Percentiles rank a stretch among this genome's conserved stretches.
Conservation (phyloP, 2,113 vertebrate genomes). For the Clarias magur region DNA sequence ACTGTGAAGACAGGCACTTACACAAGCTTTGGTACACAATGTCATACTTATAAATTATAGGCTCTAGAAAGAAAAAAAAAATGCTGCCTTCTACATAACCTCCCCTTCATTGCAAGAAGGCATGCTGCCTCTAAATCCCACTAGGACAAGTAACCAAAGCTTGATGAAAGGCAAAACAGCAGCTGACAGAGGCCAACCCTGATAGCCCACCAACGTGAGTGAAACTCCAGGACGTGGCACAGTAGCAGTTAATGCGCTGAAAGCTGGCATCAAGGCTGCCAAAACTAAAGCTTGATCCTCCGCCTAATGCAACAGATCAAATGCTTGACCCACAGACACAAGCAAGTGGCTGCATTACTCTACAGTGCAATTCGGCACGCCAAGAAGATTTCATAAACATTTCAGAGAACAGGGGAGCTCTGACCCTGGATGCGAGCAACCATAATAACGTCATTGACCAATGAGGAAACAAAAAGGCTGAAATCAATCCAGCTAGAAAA, state of each 20-base stretch:
- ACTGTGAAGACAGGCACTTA: not conserved
- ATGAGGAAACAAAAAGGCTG: not conserved
- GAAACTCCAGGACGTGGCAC: not conserved
- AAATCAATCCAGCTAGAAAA: not conserved
- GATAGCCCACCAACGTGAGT: not conserved
- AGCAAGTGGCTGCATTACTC: not conserved
- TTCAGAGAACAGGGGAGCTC: not conserved
- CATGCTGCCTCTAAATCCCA: not conserved
- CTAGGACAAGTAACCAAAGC: not conserved
- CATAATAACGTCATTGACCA: not conserved
- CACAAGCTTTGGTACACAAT: not conserved
- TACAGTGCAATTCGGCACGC: not conserved
- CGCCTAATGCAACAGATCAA: conserved; percentile 10
- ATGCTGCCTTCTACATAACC: not conserved
- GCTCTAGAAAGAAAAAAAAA: not conserved
- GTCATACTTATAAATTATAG: not conserved
- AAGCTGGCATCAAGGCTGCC: not conserved
- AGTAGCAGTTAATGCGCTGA: not conserved
- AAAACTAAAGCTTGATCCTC: conserved; percentile 1
- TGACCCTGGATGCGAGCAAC: not conserved
- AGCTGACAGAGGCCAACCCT: not conserved
- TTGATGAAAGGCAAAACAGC: not conserved
- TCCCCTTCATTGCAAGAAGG: not conserved
- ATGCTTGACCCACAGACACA: not conserved
- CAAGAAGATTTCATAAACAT: not conserved